Evolutionary conservation across 1,140 invertebrate genomes (phyloP), one percentile per base, ranked within the genome.

Genomic region (Oncopeltus fasciatus): DNA sequence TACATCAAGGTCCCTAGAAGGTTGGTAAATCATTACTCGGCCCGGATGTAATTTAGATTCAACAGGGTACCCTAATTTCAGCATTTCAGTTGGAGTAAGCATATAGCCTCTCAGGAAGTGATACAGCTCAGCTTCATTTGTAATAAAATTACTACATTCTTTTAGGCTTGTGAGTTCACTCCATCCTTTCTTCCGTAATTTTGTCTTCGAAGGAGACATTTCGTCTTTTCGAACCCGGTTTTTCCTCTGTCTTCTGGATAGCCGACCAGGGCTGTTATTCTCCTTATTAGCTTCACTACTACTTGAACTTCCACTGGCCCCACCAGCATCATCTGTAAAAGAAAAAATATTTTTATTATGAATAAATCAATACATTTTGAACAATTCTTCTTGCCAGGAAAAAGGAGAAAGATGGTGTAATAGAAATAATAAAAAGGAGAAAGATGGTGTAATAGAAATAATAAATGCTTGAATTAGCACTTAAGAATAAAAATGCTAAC

Each of bases 21-120:
- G n/a, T 59, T 81, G 79, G 68, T 80, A 83, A 43, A 87, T 79
- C 38, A 85, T 76, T 0, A 80, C 83, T 65, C 75, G 75, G 1
- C 79, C 80, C 1, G 81, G 77, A 33, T 80, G 77, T 1, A 77
- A 70, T 11, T 76, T 76, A 59, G 80, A 78, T 33, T 83, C 78
- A 0, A 86, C 70, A 0, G 90, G 90, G 70, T 82, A 93, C 0
- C 88, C 88, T 61, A 87, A 77, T 4, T 80, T 74, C 16, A 78
- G 74, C 61, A 91, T 74, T 59, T 88, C 78, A 29, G 84, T 78
- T 1, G 76, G 74, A 2, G 77, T 77, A 24, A 92, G 73, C 0
- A 84, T 67, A 70, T 90, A 87, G 12, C 73, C 73, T 0, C 72
- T 72, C 21, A 88, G 67, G 11, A 76, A 69, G 5, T 76, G 60